Evolutionary conservation across 2,888 invertebrate genomes (phyloP), one percentile per base, ranked within the genome.

Genomic region (Zaprionus lineosus): DNA sequence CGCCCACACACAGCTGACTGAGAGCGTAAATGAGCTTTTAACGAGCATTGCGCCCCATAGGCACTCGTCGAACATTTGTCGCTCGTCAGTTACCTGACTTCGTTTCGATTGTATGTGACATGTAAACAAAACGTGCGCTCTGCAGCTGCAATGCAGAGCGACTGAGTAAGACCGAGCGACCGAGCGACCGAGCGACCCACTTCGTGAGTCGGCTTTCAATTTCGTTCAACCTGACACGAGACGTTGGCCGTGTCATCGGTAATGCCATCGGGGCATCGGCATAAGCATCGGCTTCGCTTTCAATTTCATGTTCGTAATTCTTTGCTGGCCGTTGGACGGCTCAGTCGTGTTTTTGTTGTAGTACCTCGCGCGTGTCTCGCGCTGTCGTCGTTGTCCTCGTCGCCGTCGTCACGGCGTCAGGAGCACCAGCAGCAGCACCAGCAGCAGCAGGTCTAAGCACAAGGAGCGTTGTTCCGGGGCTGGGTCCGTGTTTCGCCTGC

Each of bases 281-380:
- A 39, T 39, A 19, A 50, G 50, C 12, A 24, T 77, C 74, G 71
- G 55, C 60, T 55, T 67, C 70, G 77, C 73, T 84, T 85, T 77
- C 84, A 81, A 71, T 81, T 81, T 77, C 75, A 58, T 50, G 50
- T 63, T 64, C 65, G 84, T 83, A 57, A 77, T 77, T 65, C 84
- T 64, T 63, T 66, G 70, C 74, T 84, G 79, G 82, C 78, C 77
- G 84, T 67, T 79, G 71, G 69, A 73, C 69, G 70, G 77, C 79
- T 77, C 81, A 86, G 87, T 87, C 84, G 87, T 85, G 77, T 85
- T 88, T 87, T 86, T 86, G 86, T 87, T 87, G 87, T 82, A 70
- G 60, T 60, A 77, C 78, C 74, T 78, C 86, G 84, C 82, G 86
- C 75, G 84, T 73, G 67, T 84, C 68, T 85, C 75, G 73, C 64